Percentiles rank a stretch among this genome's conserved stretches.
These are phyloP conservation scores for Trissolcus japonicus DNA, from an alignment of 2,888 invertebrate genomes.

Conservation along the genomic window DNA sequence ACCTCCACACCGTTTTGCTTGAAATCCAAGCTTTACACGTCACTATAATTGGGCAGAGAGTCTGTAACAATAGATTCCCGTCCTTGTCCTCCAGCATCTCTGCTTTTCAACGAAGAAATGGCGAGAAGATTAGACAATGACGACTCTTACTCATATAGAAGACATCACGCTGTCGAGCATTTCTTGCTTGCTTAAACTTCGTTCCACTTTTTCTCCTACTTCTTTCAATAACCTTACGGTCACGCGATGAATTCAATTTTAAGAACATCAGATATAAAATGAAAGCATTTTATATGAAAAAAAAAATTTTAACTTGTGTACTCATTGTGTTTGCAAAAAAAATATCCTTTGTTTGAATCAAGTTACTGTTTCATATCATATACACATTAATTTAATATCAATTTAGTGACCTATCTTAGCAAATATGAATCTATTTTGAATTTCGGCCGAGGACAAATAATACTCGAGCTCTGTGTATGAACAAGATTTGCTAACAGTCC, in stretches of 20 bases:
- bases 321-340: too few species aligned
- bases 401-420: too few species aligned
- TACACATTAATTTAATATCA: too few species aligned
- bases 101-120: constrained; percentile 53
- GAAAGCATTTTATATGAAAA: too few species aligned
- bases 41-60: constrained; percentile 61
- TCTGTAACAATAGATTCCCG: constrained; percentile 60
- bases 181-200: constrained; percentile 18
- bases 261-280: too few species aligned
- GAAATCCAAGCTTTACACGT: constrained; percentile 57
- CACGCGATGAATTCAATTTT: constrained; percentile 2
- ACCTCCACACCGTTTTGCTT: constrained; percentile 44
- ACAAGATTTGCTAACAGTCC: constrained; percentile 5
- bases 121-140: constrained; percentile 48
- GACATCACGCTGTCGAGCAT: constrained; percentile 26
- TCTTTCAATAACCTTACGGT: constrained; percentile 6
- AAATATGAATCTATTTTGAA: too few species aligned
- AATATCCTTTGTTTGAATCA: too few species aligned
- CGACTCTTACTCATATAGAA: constrained; percentile 30
- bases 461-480: too few species aligned
- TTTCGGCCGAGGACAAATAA: not conserved
- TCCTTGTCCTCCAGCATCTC: constrained; percentile 47
- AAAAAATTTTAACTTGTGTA: too few species aligned
- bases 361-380: too few species aligned
- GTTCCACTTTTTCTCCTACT: not conserved